Evolutionary conservation across 2,113 vertebrate species (phyloP).

Genomic region (Podarcis muralis): DNA sequence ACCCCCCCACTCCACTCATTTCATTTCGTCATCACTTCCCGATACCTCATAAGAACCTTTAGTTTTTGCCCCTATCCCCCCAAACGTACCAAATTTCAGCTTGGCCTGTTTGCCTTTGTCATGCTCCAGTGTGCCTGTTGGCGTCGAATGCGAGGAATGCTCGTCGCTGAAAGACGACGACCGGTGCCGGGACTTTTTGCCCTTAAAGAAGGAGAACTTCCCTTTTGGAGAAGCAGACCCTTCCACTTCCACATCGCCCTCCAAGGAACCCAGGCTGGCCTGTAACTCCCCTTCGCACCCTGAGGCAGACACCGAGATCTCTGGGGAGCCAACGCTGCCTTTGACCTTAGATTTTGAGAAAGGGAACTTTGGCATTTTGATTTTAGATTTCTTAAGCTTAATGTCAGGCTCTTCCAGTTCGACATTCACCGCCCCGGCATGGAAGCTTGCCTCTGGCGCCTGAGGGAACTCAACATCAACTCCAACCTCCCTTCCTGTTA

Average conservation of each 20-base stretch:
- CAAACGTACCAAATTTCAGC: slow-evolving; percentile 94
- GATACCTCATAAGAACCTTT: slow-evolving; percentile 95
- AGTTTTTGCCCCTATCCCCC: slow-evolving; percentile 89
- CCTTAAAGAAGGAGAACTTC: slow-evolving; percentile 84
- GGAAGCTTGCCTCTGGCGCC: not conserved
- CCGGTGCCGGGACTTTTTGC: slow-evolving; percentile 82
- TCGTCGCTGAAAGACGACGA: slow-evolving; percentile 89
- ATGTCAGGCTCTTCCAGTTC: slow-evolving; percentile 79
- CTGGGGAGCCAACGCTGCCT: slow-evolving; percentile 69
- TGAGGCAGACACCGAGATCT: slow-evolving; percentile 63
- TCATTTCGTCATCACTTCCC: slow-evolving; percentile 76
- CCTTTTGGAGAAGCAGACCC: slow-evolving; percentile 77
- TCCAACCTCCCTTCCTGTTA: slow-evolving; percentile 71
- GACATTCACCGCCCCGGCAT: slow-evolving; percentile 55
- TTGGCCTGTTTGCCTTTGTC: slow-evolving; percentile 84
- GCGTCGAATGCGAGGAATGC: slow-evolving; percentile 73
- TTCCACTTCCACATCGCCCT: slow-evolving; percentile 69
- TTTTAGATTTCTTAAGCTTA: slow-evolving; percentile 82
- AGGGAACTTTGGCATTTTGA: slow-evolving; percentile 89
- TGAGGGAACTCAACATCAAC: slow-evolving; percentile 76
- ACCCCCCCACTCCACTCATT: slow-evolving; percentile 71
- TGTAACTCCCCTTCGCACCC: slow-evolving; percentile 78
- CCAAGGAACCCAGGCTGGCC: slow-evolving; percentile 77
- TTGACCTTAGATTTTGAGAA: slow-evolving; percentile 90
- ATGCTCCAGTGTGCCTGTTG: slow-evolving; percentile 76